phyloP scores from a whole-genome alignment of 2,888 invertebrate species.

The Agelastica alni region DNA sequence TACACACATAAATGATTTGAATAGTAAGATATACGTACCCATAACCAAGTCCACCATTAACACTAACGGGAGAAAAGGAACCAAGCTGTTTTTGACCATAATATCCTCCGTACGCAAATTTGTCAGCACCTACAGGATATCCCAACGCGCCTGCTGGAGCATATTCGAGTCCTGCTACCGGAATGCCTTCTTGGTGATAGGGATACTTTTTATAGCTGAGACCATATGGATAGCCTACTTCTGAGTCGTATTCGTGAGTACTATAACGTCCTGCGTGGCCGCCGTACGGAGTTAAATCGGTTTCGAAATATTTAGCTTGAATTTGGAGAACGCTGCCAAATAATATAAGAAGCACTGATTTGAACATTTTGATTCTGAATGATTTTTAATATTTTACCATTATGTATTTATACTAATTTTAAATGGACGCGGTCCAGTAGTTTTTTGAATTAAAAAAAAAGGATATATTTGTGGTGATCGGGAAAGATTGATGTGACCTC shows the following conservation, averaged over 20 bases:
- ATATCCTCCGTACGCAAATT: slow-evolving; percentile 15
- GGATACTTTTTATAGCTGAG: slow-evolving; percentile 13
- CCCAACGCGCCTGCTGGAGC: slow-evolving; percentile 47
- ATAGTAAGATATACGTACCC: slow-evolving; percentile 14
- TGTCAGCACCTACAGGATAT: slow-evolving; percentile 20
- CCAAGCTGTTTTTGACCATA: slow-evolving; percentile 8
- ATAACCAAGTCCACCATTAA: slow-evolving; percentile 45
- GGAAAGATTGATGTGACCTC: slow-evolving; percentile 13
- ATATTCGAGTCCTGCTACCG: slow-evolving; percentile 11
- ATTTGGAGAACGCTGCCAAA: not conserved
- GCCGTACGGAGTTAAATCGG: slow-evolving; percentile 8
- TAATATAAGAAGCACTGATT: not conserved
- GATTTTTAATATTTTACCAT: not conserved
- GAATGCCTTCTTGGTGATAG: not conserved
- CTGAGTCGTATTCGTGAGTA: slow-evolving; percentile 18
- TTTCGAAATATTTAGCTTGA: slow-evolving; percentile 16
- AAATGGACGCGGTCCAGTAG: slow-evolving; percentile 2
- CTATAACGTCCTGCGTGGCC: slow-evolving; percentile 9
- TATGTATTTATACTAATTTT: slow-evolving; percentile 8
- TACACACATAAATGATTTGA: too few relatives aligned
- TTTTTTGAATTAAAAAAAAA: slow-evolving; percentile 6
- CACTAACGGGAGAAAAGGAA: slow-evolving; percentile 53
- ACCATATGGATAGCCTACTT: slow-evolving; percentile 7
- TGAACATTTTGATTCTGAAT: slow-evolving; percentile 8
- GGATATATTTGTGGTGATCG: not conserved